Conservation (phyloP, 2,888 invertebrate genomes). For the Andrena bicolor region DNA sequence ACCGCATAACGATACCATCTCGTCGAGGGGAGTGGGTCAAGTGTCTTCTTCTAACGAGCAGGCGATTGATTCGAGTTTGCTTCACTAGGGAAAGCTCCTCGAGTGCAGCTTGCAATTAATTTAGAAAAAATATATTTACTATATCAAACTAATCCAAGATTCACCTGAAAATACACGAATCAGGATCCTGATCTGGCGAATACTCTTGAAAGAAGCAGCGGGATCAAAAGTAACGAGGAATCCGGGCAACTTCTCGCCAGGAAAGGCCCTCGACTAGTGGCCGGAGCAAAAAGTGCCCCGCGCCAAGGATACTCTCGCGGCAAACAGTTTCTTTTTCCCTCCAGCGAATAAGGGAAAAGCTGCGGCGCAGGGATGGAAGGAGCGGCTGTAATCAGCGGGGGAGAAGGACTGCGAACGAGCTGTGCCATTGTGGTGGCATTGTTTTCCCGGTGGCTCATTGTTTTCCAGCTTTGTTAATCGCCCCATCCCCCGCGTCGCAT, state of each 20-base stretch:
- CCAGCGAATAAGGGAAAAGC: constrained; percentile 6
- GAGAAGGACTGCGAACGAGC: constrained; percentile 75
- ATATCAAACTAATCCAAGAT: too few species aligned
- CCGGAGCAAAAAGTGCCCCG: constrained; percentile 21
- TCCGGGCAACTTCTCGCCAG: neutral
- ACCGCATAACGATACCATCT: neutral
- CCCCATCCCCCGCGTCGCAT: constrained; percentile 47
- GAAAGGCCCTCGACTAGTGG: neutral
- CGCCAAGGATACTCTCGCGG: constrained; percentile 13
- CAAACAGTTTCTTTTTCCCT: constrained; percentile 15
- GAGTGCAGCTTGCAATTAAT: too few species aligned
- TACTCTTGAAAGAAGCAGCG: neutral
- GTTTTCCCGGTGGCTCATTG: constrained; percentile 77
- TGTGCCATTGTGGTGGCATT: constrained; percentile 76
- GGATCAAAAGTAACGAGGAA: neutral
- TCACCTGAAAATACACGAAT: neutral
- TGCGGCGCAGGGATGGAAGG: neutral
- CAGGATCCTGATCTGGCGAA: neutral
- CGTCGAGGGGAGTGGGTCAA: constrained; percentile 26
- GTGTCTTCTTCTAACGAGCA: constrained; percentile 4
- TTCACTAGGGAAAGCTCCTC: too few species aligned
- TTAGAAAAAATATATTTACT: too few species aligned
- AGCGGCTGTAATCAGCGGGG: constrained; percentile 77
- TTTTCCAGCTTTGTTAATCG: constrained; percentile 82
- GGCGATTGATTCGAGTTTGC: too few species aligned